phyloP scores from a whole-genome alignment of 1,140 invertebrate species.

The Drosophila nigrodunni region DNA sequence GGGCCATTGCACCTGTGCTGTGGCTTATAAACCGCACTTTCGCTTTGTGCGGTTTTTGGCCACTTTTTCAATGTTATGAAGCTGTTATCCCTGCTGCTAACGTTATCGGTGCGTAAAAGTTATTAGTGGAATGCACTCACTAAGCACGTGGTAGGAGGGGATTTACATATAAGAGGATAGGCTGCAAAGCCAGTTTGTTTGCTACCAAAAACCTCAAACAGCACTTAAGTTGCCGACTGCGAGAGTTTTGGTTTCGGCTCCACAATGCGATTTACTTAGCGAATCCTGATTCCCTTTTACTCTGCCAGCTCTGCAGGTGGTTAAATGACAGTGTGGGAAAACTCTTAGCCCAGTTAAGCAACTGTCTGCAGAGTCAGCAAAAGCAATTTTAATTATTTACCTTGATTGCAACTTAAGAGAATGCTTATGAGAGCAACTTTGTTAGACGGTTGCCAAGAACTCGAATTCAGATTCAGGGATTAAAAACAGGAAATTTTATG shows the following conservation, averaged over 20 bases:
- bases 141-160: conserved; percentile 13
- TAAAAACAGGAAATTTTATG: neutral
- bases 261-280: conserved; percentile 47
- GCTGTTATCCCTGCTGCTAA: conserved; percentile 34
- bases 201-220: conserved; percentile 72
- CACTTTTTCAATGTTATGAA: conserved; percentile 60
- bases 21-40: conserved; percentile 66
- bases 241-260: conserved; percentile 52
- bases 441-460: neutral
- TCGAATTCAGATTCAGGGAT: neutral
- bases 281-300: neutral
- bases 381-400: conserved; percentile 57
- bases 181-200: conserved; percentile 51
- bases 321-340: neutral
- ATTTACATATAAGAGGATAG: neutral
- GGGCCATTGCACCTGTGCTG: conserved; percentile 49
- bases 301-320: neutral
- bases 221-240: conserved; percentile 77
- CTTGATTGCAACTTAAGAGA: conserved; percentile 29
- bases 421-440: conserved; percentile 25
- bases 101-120: conserved; percentile 78
- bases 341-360: conserved; percentile 21
- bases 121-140: conserved; percentile 77
- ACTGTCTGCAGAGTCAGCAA: conserved; percentile 37
- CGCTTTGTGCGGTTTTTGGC: conserved; percentile 70